These are phyloP conservation scores for Lithophane semibrunnea DNA, from an alignment of 2,888 invertebrate species.

Conservation along the genomic window DNA sequence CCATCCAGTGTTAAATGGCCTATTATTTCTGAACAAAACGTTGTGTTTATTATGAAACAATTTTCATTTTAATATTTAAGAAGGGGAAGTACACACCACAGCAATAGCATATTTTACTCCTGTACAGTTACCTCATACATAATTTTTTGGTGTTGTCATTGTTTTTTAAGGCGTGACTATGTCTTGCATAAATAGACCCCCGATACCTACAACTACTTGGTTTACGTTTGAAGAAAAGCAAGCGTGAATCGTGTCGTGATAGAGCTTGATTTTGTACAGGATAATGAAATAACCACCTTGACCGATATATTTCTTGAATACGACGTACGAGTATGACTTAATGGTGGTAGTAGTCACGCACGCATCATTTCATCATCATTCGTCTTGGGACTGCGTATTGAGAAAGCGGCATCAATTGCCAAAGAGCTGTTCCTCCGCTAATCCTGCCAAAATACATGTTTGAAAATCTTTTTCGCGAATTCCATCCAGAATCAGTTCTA, in stretches of 20 bases:
- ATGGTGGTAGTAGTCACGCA: not conserved
- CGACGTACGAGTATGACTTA: not conserved
- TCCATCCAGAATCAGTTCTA: constrained; percentile 9
- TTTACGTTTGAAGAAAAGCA: not conserved
- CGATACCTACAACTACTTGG: not conserved
- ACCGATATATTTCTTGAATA: constrained; percentile 22
- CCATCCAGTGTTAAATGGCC: constrained; percentile 10
- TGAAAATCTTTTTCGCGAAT: constrained; percentile 5
- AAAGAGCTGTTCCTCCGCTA: constrained; percentile 12
- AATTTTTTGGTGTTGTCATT: constrained; percentile 14
- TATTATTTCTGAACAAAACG: constrained; percentile 25
- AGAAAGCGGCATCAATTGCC: constrained; percentile 7
- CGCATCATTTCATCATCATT: not conserved
- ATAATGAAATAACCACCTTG: constrained; percentile 14
- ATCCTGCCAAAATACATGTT: not conserved
- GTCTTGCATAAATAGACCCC: not conserved
- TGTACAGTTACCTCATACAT: constrained; percentile 8
- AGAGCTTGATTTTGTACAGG: not conserved
- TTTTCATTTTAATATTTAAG: constrained; percentile 4
- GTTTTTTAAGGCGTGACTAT: constrained; percentile 9
- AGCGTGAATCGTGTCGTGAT: not conserved
- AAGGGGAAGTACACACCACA: constrained; percentile 2
- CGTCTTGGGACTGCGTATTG: not conserved
- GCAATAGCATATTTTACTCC: not conserved
- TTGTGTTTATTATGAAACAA: not conserved